phyloP scores from a whole-genome alignment of 2,797 vertebrate genomes.

The Molossus molossus region DNA sequence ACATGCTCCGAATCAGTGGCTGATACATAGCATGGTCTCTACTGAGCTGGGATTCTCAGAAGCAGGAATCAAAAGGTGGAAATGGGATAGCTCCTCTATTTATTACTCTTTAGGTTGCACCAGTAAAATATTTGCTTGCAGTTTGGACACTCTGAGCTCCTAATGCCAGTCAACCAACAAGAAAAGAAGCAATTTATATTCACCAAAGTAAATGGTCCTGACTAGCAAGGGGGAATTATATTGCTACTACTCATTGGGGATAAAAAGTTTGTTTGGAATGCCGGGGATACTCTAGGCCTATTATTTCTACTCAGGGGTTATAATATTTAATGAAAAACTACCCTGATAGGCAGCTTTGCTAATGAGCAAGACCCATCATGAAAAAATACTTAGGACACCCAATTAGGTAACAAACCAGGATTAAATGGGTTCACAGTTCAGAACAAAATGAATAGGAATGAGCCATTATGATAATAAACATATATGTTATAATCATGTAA shows the following conservation, averaged over 20 bases:
- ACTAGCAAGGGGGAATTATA: not conserved
- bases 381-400: not conserved
- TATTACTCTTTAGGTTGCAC: not conserved
- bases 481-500: not conserved
- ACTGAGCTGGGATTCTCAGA: not conserved
- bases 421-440: rapidly evolving
- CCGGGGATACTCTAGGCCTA: not conserved
- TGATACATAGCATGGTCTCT: not conserved
- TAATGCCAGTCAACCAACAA: not conserved
- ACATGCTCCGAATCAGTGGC: not conserved
- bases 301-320: not conserved
- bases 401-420: not conserved
- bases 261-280: not conserved
- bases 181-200: not conserved
- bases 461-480: not conserved
- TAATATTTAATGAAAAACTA: not conserved
- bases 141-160: not conserved
- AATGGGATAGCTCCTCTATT: not conserved
- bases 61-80: not conserved
- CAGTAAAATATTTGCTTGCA: not conserved
- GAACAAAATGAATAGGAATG: not conserved
- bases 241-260: rapidly evolving
- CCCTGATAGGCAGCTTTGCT: not conserved
- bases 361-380: not conserved
- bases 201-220: not conserved